Evolutionary conservation across 2,113 vertebrate genomes (phyloP).

Genomic region (Miniopterus natalensis): DNA sequence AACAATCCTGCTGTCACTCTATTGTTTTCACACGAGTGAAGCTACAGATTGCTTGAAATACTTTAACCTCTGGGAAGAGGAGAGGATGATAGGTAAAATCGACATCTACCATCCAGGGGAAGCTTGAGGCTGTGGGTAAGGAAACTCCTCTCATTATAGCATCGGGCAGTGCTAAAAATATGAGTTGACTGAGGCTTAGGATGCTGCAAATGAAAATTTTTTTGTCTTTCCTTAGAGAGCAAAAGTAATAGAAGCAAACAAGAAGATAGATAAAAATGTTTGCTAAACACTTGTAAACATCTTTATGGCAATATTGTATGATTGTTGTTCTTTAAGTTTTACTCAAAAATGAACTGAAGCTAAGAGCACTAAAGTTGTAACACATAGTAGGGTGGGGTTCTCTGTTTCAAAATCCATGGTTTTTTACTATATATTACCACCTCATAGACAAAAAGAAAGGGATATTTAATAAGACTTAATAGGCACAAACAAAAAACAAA

Average conservation of each 20-base stretch:
- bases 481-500: background rate
- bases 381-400: background rate
- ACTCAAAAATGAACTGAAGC: background rate
- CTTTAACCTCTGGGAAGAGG: background rate
- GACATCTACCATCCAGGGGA: background rate
- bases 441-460: background rate
- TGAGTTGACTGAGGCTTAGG: background rate
- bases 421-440: background rate
- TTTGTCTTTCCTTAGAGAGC: background rate
- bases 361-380: background rate
- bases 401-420: background rate
- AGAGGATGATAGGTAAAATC: background rate
- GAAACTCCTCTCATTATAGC: background rate
- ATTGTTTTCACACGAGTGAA: slow-evolving; percentile 59
- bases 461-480: background rate
- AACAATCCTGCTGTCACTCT: background rate
- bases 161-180: background rate
- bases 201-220: background rate
- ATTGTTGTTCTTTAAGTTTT: slow-evolving; percentile 31
- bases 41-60: background rate
- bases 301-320: background rate
- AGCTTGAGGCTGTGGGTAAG: background rate
- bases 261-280: background rate
- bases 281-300: background rate
- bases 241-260: background rate